Base-by-base conservation (phyloP, 1,140 invertebrate species). In the Sarcophaga peregrina region DNA sequence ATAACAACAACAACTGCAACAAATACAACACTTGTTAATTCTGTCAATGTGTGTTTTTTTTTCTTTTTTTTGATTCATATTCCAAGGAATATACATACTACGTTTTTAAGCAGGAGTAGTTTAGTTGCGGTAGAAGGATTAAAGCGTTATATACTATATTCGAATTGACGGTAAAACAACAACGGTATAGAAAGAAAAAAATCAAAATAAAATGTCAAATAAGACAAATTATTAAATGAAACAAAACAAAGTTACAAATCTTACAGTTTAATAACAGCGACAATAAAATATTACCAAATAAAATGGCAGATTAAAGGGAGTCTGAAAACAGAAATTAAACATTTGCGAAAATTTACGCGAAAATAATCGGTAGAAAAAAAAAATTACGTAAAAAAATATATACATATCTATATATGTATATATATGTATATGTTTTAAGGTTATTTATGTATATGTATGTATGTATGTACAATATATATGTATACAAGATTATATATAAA, bases 91-190 rank as follows among this genome's bases (percentile, higher is more conserved):
- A 78, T 78, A 78, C 75, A 78, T 47, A 78, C 50, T 75, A 76
- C 74, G 7, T 48, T 78, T 37, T 52, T 50, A 20, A 78, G n/a
- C 20, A 20, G n/a, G 48, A 50, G 75, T 52, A 78, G 75, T 78
- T 78, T 78, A 78, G 75, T 78, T 78, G 75, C 75, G 75, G 47
- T 50, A 78, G 48, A 78, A 78, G 47, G 75, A 50, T 78, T 50
- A 20, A 52, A n/a, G 47, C 47, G 75, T 20, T 68, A 68, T 68
- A 25, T 68, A 68, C 17, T 25, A 20, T n/a, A 62, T 37, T 37
- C 25, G 25, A 62, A 15, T 62, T 62, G 13, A 58, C 10, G n/a
- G 13, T 3, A 58, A 58, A 58, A 58, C 54, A 13, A 58, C 17
- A 68, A 25, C 62, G 62, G 17, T 37, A 25, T 1, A 68, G 20